These are phyloP conservation scores for Pelecanoides urinatrix DNA, from an alignment of 2,113 vertebrate species.

Conservation along the genomic window DNA sequence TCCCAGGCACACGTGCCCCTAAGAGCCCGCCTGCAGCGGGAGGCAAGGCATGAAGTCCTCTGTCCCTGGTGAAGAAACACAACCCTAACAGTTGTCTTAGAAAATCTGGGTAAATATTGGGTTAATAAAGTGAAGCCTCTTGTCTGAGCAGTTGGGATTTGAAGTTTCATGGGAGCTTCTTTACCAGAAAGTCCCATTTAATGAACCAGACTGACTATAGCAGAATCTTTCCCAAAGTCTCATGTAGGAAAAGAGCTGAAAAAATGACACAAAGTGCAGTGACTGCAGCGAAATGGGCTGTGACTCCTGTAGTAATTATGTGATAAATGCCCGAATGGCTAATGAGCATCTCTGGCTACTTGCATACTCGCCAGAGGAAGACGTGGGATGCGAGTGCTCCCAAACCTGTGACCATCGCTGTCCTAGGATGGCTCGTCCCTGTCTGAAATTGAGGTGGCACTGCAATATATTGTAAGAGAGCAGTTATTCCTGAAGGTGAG, in stretches of 20 bases:
- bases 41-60: not conserved
- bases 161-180: not conserved
- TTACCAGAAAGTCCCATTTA: not conserved
- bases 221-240: not conserved
- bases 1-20: fast-evolving
- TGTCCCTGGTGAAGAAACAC: not conserved
- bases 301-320: not conserved
- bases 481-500: not conserved
- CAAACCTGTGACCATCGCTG: not conserved
- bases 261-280: not conserved
- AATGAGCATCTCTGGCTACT: not conserved
- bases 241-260: not conserved
- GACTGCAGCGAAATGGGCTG: not conserved
- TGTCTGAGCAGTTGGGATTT: not conserved
- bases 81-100: not conserved
- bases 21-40: not conserved
- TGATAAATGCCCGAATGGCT: too few relatives aligned
- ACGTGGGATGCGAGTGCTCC: fast-evolving
- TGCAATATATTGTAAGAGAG: not conserved
- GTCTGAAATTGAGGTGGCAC: not conserved
- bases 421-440: too few relatives aligned
- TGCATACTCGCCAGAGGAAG: too few relatives aligned
- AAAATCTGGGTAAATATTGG: not conserved
- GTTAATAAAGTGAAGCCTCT: not conserved
- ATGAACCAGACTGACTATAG: not conserved